Conservation (phyloP, 2,888 invertebrate genomes). For the Amphipoea oculea region DNA sequence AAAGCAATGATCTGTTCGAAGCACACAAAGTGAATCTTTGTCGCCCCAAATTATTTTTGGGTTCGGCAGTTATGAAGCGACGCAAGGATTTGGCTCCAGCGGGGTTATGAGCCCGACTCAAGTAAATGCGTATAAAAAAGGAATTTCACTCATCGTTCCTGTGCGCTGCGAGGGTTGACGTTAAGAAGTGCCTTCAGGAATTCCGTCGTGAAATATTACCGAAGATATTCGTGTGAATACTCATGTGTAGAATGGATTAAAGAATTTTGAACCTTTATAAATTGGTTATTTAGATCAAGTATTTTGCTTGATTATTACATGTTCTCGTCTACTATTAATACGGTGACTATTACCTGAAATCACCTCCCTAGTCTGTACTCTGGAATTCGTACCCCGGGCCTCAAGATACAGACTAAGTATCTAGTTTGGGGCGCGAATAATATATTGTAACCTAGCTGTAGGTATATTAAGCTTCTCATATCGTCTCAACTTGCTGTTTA, state of each 20-base stretch:
- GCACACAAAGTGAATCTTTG: slow-evolving; percentile 59
- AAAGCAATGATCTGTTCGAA: slow-evolving; percentile 36
- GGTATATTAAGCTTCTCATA: not conserved
- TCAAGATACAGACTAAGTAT: not conserved
- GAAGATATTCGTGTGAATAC: slow-evolving; percentile 51
- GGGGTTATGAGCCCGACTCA: slow-evolving; percentile 57
- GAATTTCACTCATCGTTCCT: slow-evolving; percentile 64
- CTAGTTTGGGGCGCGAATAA: not conserved
- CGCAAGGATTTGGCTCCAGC: slow-evolving; percentile 58
- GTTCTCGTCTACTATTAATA: not conserved
- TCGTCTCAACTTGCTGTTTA: not conserved
- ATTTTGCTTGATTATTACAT: not conserved
- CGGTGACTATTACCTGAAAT: not conserved
- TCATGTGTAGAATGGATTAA: slow-evolving; percentile 25
- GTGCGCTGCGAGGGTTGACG: slow-evolving; percentile 48
- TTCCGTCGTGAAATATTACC: slow-evolving; percentile 52
- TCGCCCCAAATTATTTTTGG: slow-evolving; percentile 62
- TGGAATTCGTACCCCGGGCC: not conserved
- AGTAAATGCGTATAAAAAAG: slow-evolving; percentile 65
- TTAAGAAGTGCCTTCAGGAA: slow-evolving; percentile 55
- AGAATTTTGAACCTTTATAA: slow-evolving; percentile 34
- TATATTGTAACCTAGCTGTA: not conserved
- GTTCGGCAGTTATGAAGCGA: slow-evolving; percentile 64
- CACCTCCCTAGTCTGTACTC: not conserved
- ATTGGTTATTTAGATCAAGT: slow-evolving; percentile 8